A percentile compares a stretch with the other conserved stretches of the same genome.
These are phyloP conservation scores for Chaetoderma sp. DNA, from an alignment of 2,888 invertebrate species.

Conservation along the genomic window DNA sequence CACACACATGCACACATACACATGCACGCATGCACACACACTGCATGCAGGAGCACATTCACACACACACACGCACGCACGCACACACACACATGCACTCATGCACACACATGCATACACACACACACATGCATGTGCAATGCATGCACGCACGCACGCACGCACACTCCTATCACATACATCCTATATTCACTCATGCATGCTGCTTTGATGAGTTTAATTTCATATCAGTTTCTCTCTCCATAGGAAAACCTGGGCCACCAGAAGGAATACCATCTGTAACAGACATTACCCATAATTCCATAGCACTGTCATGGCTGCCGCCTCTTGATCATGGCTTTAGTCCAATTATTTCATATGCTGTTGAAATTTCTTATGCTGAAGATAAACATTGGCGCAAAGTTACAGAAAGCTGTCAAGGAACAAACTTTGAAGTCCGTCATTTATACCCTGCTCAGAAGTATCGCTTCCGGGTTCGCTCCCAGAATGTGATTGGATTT, in stretches of 20 bases:
- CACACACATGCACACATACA: too few species aligned
- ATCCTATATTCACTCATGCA: too few species aligned
- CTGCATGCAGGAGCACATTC: too few species aligned
- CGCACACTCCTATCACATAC: too few species aligned
- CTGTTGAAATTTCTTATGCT: constrained; percentile 43
- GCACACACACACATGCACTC: too few species aligned
- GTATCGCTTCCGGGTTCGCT: constrained; percentile 53
- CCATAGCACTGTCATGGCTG: constrained; percentile 62
- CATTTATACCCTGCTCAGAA: constrained; percentile 45
- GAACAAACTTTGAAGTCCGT: constrained; percentile 48
- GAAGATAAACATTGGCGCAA: constrained; percentile 47
- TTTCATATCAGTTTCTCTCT: constrained; percentile 17
- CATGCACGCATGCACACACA: too few species aligned
- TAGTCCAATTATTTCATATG: constrained; percentile 45
- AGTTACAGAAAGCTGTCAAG: constrained; percentile 54
- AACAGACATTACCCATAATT: constrained; percentile 52
- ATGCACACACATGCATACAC: too few species aligned
- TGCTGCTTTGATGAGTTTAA: too few species aligned
- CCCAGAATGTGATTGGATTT: constrained; percentile 52
- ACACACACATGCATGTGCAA: too few species aligned
- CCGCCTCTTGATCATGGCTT: constrained; percentile 57
- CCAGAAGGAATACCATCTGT: constrained; percentile 49
- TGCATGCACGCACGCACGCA: too few species aligned
- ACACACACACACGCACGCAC: constrained; percentile 8
- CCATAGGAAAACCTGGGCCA: constrained; percentile 54